Evolutionary conservation across 2,888 invertebrate species (phyloP), one percentile per base, ranked within the genome.

Genomic region (Smittia aterrima): DNA sequence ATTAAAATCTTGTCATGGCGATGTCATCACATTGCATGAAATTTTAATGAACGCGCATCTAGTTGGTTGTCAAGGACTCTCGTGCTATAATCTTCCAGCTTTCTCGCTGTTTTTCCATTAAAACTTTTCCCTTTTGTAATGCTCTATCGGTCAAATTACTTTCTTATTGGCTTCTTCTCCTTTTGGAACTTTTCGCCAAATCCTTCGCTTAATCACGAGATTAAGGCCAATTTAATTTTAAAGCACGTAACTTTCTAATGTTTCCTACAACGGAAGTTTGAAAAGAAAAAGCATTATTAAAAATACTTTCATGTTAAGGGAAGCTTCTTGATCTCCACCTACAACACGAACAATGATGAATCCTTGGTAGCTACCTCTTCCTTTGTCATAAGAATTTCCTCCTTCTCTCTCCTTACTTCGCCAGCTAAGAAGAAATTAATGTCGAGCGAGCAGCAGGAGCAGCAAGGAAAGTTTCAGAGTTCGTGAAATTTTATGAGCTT

Each of bases 401-500:
- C 3, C 16, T 47, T 6, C 11, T 2, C 47, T 11, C 11, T 47
- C 4, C 16, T 47, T 47, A n/a, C 47, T 11, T 47, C n/a, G 2
- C 47, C 13, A 11, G 3, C 16, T 2, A n/a, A 47, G 47, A 11
- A 47, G 16, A 47, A 47, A 47, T 47, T 47, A 47, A 47, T 47
- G 13, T n/a, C 2, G 47, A n/a, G 32, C 32, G 32, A 6, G 32
- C 4, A 32, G 47, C 11, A 47, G 47, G 47, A n/a, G n/a, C 16
- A 3, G 16, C 47, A 58, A 7, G 18, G n/a, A 58, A 58, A 58
- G 6, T 58, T 58, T 58, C 22, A 58, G 9, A 6, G 18, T 58
- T 25, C 64, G 25, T 64, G 25, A 27, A 64, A 64, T 64, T 64
- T 64, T 64, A 64, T 22, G 25, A 64, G 22, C 25, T 64, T 64